phyloP scores from a whole-genome alignment of 2,888 invertebrate species.

The Tetragnatha montana region DNA sequence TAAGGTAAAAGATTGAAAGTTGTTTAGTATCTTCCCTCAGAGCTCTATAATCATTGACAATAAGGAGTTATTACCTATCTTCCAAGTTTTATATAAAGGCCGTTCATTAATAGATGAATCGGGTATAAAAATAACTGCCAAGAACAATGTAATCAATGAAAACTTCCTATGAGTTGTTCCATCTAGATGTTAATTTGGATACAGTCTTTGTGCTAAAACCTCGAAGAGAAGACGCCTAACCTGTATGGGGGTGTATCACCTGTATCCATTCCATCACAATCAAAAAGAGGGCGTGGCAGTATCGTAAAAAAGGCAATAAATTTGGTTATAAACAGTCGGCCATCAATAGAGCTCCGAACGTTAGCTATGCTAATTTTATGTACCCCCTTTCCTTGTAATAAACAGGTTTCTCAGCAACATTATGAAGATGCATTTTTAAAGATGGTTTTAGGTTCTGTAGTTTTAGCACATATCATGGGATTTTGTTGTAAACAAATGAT shows the following conservation, averaged over 20 bases:
- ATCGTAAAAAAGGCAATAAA: slow-evolving; percentile 32
- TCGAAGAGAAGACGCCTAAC: neutral
- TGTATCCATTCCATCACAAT: neutral
- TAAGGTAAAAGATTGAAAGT: no score
- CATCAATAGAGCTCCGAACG: neutral
- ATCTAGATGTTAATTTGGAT: neutral
- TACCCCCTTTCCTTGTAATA: neutral
- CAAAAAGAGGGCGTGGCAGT: slow-evolving; percentile 20
- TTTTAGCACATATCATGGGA: no score
- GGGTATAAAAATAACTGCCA: no score
- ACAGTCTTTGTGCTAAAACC: neutral
- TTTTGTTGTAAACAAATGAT: no score
- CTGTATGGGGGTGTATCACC: neutral
- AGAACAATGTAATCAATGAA: no score
- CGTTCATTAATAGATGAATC: no score
- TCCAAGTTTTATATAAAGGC: no score
- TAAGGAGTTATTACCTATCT: no score
- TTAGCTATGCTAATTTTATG: slow-evolving; percentile 26
- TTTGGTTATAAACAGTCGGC: slow-evolving; percentile 2
- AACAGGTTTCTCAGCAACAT: neutral
- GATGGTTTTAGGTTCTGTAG: no score
- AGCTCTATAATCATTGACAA: no score
- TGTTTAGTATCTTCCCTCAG: no score
- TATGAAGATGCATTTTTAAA: no score
- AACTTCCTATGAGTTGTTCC: neutral